Evolutionary conservation across 2,113 vertebrate genomes (phyloP).

Genomic region (Chionomys nivalis): DNA sequence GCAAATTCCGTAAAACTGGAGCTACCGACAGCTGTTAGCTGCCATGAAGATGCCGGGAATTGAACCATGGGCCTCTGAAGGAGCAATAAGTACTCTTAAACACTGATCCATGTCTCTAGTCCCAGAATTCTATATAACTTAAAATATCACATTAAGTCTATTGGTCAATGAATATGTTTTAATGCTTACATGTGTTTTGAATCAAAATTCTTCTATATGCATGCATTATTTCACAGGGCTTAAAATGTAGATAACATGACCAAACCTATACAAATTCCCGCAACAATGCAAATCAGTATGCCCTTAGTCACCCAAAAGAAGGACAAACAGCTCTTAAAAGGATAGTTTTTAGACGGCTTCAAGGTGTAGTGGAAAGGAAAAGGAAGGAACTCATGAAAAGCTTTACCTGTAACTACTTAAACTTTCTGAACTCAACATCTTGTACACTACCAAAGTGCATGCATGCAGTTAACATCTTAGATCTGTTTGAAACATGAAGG

Average conservation of each 20-base stretch:
- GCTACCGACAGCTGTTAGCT: not conserved
- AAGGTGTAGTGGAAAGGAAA: not conserved
- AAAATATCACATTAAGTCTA: not conserved
- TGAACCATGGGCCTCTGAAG: not conserved
- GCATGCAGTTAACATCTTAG: not conserved
- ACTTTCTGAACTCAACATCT: not conserved
- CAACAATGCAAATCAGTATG: not conserved
- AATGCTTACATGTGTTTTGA: not conserved
- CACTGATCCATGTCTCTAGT: not conserved
- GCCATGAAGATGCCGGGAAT: not conserved
- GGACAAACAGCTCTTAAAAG: not conserved
- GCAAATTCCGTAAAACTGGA: not conserved
- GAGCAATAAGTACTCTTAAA: not conserved
- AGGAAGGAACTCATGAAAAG: not conserved
- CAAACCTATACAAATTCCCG: not conserved
- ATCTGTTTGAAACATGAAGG: not conserved
- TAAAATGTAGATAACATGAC: not conserved
- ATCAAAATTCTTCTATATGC: not conserved
- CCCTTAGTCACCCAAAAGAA: not conserved
- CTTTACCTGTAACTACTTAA: not conserved
- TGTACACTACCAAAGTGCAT: not conserved
- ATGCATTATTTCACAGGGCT: not conserved
- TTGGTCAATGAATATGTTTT: not conserved
- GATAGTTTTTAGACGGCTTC: not conserved
- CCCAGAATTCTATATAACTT: constrained; percentile 14